Percentiles rank a stretch among this genome's conserved stretches.
Conservation (phyloP, 1,140 invertebrate genomes). For the Rhyacophila brunnea region DNA sequence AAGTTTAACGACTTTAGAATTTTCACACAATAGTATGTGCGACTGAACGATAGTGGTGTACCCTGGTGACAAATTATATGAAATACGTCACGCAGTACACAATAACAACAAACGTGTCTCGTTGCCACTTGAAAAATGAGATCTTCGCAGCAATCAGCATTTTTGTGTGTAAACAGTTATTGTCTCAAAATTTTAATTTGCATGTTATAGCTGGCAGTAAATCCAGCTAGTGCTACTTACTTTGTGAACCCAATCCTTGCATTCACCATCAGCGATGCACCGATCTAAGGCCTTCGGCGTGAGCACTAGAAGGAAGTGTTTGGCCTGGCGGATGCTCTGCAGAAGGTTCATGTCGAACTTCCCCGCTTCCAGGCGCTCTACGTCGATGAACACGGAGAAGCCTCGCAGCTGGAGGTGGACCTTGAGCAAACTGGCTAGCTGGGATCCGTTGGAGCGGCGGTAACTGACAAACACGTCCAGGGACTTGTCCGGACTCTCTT, state of each 20-base stretch:
- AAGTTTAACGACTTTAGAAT: no score
- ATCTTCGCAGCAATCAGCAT: no score
- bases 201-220: no score
- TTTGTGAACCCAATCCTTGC: slow-evolving; percentile 99
- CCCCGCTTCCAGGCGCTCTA: slow-evolving; percentile 91
- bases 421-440: slow-evolving; percentile 88
- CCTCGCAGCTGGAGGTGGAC: slow-evolving; percentile 94
- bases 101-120: no score
- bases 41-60: no score
- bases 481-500: slow-evolving; percentile 80
- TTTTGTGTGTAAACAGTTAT: no score
- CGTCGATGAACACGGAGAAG: slow-evolving; percentile 94
- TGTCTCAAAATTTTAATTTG: no score
- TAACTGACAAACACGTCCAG: slow-evolving; percentile 99
- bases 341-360: slow-evolving; percentile 98
- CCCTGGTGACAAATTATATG: no score
- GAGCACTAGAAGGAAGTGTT: slow-evolving; percentile 94
- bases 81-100: no score
- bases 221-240: no score
- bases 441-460: slow-evolving; percentile 94
- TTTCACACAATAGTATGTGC: no score
- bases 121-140: no score
- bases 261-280: slow-evolving; percentile 87
- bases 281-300: slow-evolving; percentile 93
- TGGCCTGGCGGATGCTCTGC: slow-evolving; percentile 94